A percentile compares a stretch with the other conserved stretches of the same genome.
Evolutionary conservation across 2,888 invertebrate genomes (phyloP).

Genomic region (Fissipunctia ypsillon): DNA sequence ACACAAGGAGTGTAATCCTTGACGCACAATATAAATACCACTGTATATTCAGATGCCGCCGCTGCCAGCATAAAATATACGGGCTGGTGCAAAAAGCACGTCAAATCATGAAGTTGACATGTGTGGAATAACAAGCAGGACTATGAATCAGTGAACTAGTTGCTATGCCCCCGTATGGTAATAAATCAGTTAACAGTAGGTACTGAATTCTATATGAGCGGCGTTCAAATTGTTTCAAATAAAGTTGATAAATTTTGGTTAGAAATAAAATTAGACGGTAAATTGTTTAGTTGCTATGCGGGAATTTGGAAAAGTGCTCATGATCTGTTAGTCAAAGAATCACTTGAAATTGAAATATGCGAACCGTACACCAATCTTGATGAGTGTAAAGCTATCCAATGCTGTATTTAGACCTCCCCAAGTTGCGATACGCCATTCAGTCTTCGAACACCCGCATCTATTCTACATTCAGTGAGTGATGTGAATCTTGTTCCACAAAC

Average conservation of each 20-base stretch:
- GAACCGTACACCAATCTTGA: not conserved
- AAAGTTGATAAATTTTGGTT: constrained; percentile 27
- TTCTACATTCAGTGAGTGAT: not conserved
- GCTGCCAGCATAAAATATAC: constrained; percentile 65
- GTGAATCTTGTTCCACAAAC: too few relatives aligned
- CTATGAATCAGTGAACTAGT: constrained; percentile 69
- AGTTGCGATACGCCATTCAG: not conserved
- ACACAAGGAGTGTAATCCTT: constrained; percentile 43
- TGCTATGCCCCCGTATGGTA: constrained; percentile 68
- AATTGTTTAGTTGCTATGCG: constrained; percentile 6
- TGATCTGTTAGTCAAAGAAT: not conserved
- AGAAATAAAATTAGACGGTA: constrained; percentile 1
- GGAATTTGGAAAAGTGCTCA: not conserved
- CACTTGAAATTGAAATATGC: not conserved
- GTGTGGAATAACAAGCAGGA: constrained; percentile 69
- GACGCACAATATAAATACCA: constrained; percentile 45
- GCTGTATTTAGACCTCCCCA: not conserved
- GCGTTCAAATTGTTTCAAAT: constrained; percentile 34
- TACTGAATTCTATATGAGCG: constrained; percentile 54
- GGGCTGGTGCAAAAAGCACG: constrained; percentile 72
- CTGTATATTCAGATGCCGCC: constrained; percentile 67
- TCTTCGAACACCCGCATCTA: not conserved
- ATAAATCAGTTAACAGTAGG: constrained; percentile 61
- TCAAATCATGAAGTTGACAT: constrained; percentile 71
- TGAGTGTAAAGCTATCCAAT: not conserved